These are phyloP conservation scores for Choristoneura fumiferana DNA, from an alignment of 1,140 invertebrate species.

Conservation along the genomic window DNA sequence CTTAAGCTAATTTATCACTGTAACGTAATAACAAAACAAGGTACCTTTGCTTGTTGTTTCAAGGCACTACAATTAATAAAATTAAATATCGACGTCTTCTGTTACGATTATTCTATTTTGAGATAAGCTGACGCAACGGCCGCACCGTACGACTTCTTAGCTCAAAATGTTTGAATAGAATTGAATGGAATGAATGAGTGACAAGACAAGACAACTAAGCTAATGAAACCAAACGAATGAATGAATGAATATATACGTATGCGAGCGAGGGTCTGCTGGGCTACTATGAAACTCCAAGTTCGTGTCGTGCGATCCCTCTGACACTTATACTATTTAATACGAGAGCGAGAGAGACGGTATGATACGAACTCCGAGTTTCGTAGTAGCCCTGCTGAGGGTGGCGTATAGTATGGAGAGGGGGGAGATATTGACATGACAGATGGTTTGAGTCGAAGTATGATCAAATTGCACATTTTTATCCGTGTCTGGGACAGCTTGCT, in stretches of 20 bases:
- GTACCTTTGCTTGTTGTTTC: neutral
- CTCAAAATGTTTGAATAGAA: conserved; percentile 4
- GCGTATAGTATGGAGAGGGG: neutral
- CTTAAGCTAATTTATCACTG: neutral
- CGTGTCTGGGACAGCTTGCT: neutral
- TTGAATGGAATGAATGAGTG: neutral
- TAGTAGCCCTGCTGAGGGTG: too few relatives aligned
- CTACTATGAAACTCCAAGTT: too few relatives aligned
- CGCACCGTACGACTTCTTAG: conserved; percentile 9
- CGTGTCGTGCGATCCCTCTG: too few relatives aligned
- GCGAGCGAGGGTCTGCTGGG: neutral
- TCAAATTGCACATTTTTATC: neutral
- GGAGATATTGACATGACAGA: neutral
- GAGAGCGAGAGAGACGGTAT: too few relatives aligned
- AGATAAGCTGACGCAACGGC: conserved; percentile 18
- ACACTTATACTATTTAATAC: too few relatives aligned
- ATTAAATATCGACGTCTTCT: conserved; percentile 2
- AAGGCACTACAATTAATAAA: neutral
- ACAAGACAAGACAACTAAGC: too few relatives aligned
- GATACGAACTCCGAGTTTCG: too few relatives aligned
- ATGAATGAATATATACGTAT: neutral
- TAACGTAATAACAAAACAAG: neutral
- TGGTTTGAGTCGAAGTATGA: neutral
- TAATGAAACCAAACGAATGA: neutral
- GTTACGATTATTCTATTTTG: conserved; percentile 16